Base-by-base conservation (phyloP, 2,888 invertebrate genomes). In the Homarus gammarus region DNA sequence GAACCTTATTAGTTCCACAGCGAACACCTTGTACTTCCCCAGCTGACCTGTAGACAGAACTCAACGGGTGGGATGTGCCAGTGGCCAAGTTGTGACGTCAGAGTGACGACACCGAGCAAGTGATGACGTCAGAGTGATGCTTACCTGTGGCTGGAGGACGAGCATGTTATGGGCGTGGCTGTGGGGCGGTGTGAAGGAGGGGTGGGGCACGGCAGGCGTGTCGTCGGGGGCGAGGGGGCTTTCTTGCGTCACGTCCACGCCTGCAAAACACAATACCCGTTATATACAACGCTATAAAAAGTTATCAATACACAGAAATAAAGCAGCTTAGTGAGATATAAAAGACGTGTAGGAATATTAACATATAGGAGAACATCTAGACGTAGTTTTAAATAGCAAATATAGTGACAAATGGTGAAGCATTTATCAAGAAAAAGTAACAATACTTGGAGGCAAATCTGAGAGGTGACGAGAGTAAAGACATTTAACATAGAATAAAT, bases 91-190 rank as follows among this genome's bases (percentile, higher is more conserved):
- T 77, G 85, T 77, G 85, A 77, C 85, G 85, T 75, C 85, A 77
- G 33, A 78, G n/a, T 61, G 78, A 44, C 61, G 79, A 22, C 79
- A 79, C 61, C 40, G 56, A 61, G 61, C 12, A 79, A 61, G 44
- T 49, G 31, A 18, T 33, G 72, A 72, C 72, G 51, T 72, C 18
- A 36, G 70, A 36, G n/a, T 1, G 83, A 72, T 49, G 49, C 84
- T 90, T 68, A 91, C 91, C 90, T 91, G 91, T 68, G 91, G 90
- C 44, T 90, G 91, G 75, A 91, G 84, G 82, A 91, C 90, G 70
- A 91, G 91, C 91, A 91, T 91, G 90, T 89, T 89, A 70, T 77
- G 79, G 83, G 89, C 40, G 78, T 89, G 89, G 83, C 68, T 51
- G 56, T 89, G 89, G 70, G 83, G 89, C 38, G 89, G 84, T 22